These are phyloP conservation scores for Pelochelys cantorii DNA, from an alignment of 2,797 vertebrate genomes.

Conservation along the genomic window DNA sequence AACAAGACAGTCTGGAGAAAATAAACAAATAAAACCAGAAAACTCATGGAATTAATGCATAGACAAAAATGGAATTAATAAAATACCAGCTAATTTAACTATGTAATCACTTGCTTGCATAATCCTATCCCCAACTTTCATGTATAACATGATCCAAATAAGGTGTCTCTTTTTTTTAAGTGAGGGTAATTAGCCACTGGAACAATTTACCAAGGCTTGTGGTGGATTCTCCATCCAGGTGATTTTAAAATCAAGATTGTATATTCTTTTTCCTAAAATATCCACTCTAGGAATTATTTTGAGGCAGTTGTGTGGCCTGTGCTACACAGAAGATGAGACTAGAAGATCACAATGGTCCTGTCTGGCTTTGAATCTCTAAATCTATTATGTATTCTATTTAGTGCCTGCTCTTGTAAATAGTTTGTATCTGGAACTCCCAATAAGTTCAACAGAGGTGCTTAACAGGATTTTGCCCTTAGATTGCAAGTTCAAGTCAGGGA, in stretches of 20 bases:
- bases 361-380: not conserved
- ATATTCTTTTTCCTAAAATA: not conserved
- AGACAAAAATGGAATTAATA: fast-evolving
- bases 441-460: not conserved
- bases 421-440: not conserved
- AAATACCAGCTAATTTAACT: not conserved
- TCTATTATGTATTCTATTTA: not conserved
- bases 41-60: not conserved
- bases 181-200: too few species aligned
- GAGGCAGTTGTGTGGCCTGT: not conserved
- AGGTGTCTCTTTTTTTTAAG: too few species aligned
- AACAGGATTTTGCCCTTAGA: not conserved
- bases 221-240: too few species aligned
- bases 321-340: not conserved
- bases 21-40: not conserved
- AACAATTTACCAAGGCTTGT: too few species aligned
- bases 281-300: not conserved
- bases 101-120: fast-evolving
- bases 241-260: too few species aligned
- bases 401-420: not conserved
- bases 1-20: not conserved
- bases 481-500: not conserved
- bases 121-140: not conserved
- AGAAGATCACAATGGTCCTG: not conserved
- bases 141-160: not conserved